Evolutionary conservation across 2,888 invertebrate species (phyloP), one percentile per base, ranked within the genome.

Genomic region (Phaedon cochleariae): DNA sequence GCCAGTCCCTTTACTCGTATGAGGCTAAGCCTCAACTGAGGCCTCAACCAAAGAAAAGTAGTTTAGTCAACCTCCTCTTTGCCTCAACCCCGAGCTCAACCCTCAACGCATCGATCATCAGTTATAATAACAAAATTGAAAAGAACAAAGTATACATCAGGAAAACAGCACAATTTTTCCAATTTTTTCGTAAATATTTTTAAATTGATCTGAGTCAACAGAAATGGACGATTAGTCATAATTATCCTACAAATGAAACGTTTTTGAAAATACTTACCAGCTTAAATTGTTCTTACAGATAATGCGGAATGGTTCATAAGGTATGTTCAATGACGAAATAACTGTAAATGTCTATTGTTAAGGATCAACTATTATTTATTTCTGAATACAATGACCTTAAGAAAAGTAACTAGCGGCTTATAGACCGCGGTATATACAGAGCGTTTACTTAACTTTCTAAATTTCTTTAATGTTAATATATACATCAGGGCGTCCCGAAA

Each of bases 291-390:
- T 41, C n/a, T 41, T 41, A n/a, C n/a, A 41, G 59, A 53, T 49
- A 67, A 53, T 57, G 26, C 48, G 61, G 49, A 64, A 64, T 68
- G 67, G 59, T 68, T 64, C 58, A 51, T 64, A 62, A 64, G 67
- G 65, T 65, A 68, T 57, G 65, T 65, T 63, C 61, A 57, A 70
- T 68, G 68, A 67, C 68, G 67, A 69, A 70, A 72, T 72, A 72
- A 72, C 70, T 69, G 72, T 72, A 70, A 64, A 67, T 68, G 64
- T 45, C 53, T 58, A 69, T 64, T 70, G 64, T 70, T 53, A 61
- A 41, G 10, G 41, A 41, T 41, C 55, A 22, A 67, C 29, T 63
- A 64, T 69, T 68, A 41, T 41, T 71, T 68, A 68, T 67, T 70
- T 64, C 65, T 41, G 41, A 41, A 41, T 41, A 41, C 41, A 41